Evolutionary conservation across 2,797 vertebrate genomes (phyloP).

Genomic region (Zenarchopterus dispar): DNA sequence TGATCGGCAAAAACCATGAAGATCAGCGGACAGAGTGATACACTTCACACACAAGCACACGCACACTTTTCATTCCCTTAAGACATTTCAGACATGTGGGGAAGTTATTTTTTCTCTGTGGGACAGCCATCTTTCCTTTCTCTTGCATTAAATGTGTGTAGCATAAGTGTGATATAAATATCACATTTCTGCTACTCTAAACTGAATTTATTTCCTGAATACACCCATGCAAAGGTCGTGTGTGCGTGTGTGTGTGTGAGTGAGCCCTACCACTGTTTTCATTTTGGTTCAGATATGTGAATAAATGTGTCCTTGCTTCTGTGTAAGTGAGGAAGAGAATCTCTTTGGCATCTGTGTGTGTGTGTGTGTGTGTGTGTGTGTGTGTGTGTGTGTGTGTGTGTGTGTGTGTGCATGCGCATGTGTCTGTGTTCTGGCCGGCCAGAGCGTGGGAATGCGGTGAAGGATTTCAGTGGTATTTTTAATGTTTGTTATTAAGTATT

Average conservation of each 20-base stretch:
- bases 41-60: slow-evolving; percentile 9
- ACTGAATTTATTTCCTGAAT: too few species aligned
- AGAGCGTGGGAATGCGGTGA: slow-evolving; percentile 84
- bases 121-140: slow-evolving; percentile 17
- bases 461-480: slow-evolving; percentile 85
- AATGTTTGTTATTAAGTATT: slow-evolving; percentile 88
- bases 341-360: slow-evolving; percentile 21
- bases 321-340: slow-evolving; percentile 11
- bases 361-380: slow-evolving; percentile 16
- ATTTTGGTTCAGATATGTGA: slow-evolving; percentile 41
- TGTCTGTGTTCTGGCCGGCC: slow-evolving; percentile 60
- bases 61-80: slow-evolving; percentile 20
- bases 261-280: slow-evolving; percentile 31
- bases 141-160: too few species aligned
- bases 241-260: too few species aligned
- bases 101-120: slow-evolving; percentile 32
- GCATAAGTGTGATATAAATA: too few species aligned
- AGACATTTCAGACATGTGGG: too few species aligned
- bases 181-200: too few species aligned
- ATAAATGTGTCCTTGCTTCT: slow-evolving; percentile 17
- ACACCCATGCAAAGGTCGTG: too few species aligned
- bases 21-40: slow-evolving; percentile 15
- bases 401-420: slow-evolving; percentile 23
- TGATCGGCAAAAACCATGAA: slow-evolving; percentile 39
- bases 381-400: slow-evolving; percentile 21